Base-by-base conservation (phyloP, 2,888 invertebrate species). In the Steromphala cineraria region DNA sequence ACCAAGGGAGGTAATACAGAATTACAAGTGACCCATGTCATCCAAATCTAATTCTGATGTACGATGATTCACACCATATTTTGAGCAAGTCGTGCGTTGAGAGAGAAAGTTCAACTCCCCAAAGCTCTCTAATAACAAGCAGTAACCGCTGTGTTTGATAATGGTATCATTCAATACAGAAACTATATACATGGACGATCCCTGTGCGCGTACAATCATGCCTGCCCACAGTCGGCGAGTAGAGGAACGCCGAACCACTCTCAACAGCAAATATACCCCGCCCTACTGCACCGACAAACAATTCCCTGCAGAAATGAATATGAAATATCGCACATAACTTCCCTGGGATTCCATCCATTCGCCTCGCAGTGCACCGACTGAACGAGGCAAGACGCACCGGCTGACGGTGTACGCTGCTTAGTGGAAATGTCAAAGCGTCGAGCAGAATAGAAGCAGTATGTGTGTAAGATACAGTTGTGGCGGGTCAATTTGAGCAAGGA, bases 391-490 rank as follows among this genome's bases (percentile, higher is more conserved):
- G 19, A 17, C 19, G 28, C 19, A 28, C 36, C 4, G 19, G 40
- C 71, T 17, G 71, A 56, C 56, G 71, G 71, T 31, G 28, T 17
- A 36, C 7, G 17, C 31, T 36, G 71, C 31, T 71, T 71, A 17
- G 8, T 15, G 19, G 19, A 71, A 71, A 71, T 71, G 71, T 71
- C 71, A 71, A 71, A 71, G 71, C 71, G 19, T 71, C 71, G 40
- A 17, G n/a, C 13, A 71, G 15, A 71, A 71, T 71, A 71, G 36
- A 71, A 71, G 71, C 71, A 31, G 36, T 71, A 40, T 71, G 71
- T 71, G 71, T 71, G 28, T 71, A 71, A 71, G 71, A 71, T 71
- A 71, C 71, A 71, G 71, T 71, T 71, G 36, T 71, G 71, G 40
- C 7, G 71, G 71, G 71, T 71, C 71, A 71, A 71, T 71, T 71